Evolutionary conservation across 2,888 invertebrate species (phyloP).

Genomic region (Lacanobia oleracea): DNA sequence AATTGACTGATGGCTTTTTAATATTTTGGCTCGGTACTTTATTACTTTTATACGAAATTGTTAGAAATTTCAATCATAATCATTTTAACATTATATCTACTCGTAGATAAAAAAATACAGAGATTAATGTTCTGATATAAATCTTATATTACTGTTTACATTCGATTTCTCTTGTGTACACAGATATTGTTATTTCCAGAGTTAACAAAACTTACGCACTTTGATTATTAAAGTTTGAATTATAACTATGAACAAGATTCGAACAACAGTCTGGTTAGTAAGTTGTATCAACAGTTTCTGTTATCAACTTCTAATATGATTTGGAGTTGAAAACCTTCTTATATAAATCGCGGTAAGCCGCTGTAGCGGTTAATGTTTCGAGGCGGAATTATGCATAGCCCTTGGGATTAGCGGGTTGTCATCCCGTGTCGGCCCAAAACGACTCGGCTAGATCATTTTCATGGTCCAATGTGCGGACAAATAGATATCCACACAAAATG

Average conservation of each 20-base stretch:
- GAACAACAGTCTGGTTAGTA: slow-evolving; percentile 53
- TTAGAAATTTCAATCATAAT: slow-evolving; percentile 40
- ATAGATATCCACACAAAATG: slow-evolving; percentile 66
- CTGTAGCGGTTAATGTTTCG: slow-evolving; percentile 84
- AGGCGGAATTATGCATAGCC: slow-evolving; percentile 88
- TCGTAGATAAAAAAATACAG: slow-evolving; percentile 10
- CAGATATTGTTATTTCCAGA: slow-evolving; percentile 44
- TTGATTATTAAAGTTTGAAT: slow-evolving; percentile 58
- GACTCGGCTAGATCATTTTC: slow-evolving; percentile 82
- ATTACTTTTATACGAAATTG: slow-evolving; percentile 35
- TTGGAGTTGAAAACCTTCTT: slow-evolving; percentile 80
- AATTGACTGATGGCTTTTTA: slow-evolving; percentile 52
- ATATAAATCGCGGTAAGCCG: slow-evolving; percentile 85
- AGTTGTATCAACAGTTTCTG: slow-evolving; percentile 55
- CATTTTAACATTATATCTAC: slow-evolving; percentile 37
- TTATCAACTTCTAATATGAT: slow-evolving; percentile 65
- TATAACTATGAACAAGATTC: slow-evolving; percentile 46
- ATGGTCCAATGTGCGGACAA: slow-evolving; percentile 76
- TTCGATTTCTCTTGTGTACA: slow-evolving; percentile 45
- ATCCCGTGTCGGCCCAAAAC: slow-evolving; percentile 80
- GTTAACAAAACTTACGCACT: slow-evolving; percentile 56
- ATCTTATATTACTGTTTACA: slow-evolving; percentile 47
- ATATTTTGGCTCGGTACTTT: slow-evolving; percentile 36
- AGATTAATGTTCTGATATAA: slow-evolving; percentile 15
- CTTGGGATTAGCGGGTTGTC: slow-evolving; percentile 86